Evolutionary conservation across 1,140 invertebrate genomes (phyloP), one percentile per base, ranked within the genome.

Genomic region (Neomicropteryx cornuta): DNA sequence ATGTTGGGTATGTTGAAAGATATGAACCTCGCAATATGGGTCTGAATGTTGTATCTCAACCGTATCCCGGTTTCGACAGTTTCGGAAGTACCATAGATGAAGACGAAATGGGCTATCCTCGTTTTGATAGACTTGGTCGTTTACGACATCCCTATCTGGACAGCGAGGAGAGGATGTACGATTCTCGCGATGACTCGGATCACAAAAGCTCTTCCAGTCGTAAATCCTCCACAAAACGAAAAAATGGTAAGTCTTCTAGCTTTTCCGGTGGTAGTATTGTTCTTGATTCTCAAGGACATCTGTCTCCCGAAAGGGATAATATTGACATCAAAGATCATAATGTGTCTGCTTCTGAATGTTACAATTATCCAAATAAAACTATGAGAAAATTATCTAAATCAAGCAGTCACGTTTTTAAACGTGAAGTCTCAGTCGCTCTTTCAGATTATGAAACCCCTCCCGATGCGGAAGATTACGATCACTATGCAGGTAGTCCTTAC

Each of bases 61-160:
- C n/a, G n/a, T n/a, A n/a, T n/a, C 61, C 62, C 23, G 57, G 71
- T 30, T 75, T 74, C 40, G 71, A 75, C 60, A 72, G 72, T 18
- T 66, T 75, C 22, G 72, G 72, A 19, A 72, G 71, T 49, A 71
- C 68, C 5, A 71, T 70, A 42, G 72, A 74, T 48, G 72, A 74
- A 36, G 72, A 75, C 43, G 72, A 75, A 54, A 73, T 73, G 70
- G 72, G 72, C 10, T 75, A 73, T 44, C 72, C 72, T 10, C 55
- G 71, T 13, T 75, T 74, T 30, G 71, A 75, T 52, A 62, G 72
- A 22, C 45, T 73, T 18, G 66, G 71, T 23, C 68, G 73, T 3
- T 49, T 68, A 36, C 56, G 66, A 17, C 66, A 68, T 45, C 66
- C 66, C 4, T 68, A 68, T 43, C 53, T 68, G 1, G 63, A 67